These are phyloP conservation scores for Caradrina clavipalpis DNA, from an alignment of 2,888 invertebrate species.

Conservation along the genomic window DNA sequence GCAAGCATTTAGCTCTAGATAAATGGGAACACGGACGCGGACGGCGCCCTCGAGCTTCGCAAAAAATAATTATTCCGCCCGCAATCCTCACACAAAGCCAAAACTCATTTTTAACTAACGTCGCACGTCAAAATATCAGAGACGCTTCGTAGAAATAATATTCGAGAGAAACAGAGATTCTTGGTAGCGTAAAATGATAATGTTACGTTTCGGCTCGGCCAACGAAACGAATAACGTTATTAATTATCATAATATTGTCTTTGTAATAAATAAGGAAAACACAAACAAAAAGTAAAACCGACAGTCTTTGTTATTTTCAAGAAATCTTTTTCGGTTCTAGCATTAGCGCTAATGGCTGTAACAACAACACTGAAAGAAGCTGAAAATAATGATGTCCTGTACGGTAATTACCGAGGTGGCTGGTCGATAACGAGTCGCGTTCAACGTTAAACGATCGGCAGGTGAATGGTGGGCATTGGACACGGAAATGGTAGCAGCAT, in stretches of 20 bases:
- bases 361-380: conserved; percentile 44
- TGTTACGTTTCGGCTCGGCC: conserved; percentile 34
- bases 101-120: conserved; percentile 77
- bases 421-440: conserved; percentile 74
- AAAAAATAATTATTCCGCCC: conserved; percentile 80
- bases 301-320: conserved; percentile 34
- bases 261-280: conserved; percentile 47
- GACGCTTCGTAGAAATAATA: conserved; percentile 64
- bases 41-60: conserved; percentile 69
- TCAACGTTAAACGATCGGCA: conserved; percentile 67
- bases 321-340: conserved; percentile 33
- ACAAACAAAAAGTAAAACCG: conserved; percentile 23
- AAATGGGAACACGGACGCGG: conserved; percentile 77
- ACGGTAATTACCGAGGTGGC: conserved; percentile 73
- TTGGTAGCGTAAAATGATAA: conserved; percentile 47
- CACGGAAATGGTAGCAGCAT: conserved; percentile 83
- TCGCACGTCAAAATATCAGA: conserved; percentile 71
- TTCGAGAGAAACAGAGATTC: conserved; percentile 54
- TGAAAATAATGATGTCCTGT: conserved; percentile 63
- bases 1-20: conserved; percentile 78
- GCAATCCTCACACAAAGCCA: conserved; percentile 76
- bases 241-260: conserved; percentile 59
- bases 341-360: conserved; percentile 41
- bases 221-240: conserved; percentile 52
- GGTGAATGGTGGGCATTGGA: conserved; percentile 79